A percentile compares a stretch with the other conserved stretches of the same genome.
Conservation (phyloP, 2,113 vertebrate genomes). For the Scopus umbretta region DNA sequence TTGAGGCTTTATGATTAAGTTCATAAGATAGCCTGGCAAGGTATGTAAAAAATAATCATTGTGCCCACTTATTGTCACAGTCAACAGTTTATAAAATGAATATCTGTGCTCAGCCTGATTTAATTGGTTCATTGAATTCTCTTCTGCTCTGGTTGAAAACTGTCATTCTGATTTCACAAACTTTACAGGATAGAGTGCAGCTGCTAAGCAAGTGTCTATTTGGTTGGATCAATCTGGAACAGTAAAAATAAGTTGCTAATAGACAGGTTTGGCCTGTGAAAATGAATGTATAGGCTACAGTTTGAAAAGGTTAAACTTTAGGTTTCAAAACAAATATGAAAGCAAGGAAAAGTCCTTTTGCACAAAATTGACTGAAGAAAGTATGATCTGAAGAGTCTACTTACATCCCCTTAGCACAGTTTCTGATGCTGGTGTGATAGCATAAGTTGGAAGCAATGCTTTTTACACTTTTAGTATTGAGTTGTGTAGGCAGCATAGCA, state of each 20-base stretch:
- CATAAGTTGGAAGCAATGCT: neutral
- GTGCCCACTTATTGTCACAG: neutral
- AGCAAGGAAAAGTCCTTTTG: neutral
- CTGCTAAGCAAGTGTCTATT: neutral
- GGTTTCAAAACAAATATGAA: neutral
- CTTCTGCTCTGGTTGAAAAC: neutral
- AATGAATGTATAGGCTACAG: neutral
- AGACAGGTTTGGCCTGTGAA: neutral
- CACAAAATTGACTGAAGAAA: neutral
- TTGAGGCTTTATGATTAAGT: neutral
- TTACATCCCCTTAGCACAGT: neutral
- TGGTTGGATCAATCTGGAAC: neutral
- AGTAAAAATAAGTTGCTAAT: neutral
- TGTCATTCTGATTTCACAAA: neutral
- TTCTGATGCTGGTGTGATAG: neutral
- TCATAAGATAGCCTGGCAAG: neutral
- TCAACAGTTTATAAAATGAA: neutral
- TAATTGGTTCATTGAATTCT: neutral
- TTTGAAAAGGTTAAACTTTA: neutral
- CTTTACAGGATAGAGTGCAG: neutral
- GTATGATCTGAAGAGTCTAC: neutral
- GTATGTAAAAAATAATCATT: neutral
- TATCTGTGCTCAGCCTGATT: neutral
- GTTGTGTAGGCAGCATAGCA: neutral
- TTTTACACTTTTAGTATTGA: neutral